phyloP scores from a whole-genome alignment of 2,888 invertebrate species.

The Phaonia tiefii region DNA sequence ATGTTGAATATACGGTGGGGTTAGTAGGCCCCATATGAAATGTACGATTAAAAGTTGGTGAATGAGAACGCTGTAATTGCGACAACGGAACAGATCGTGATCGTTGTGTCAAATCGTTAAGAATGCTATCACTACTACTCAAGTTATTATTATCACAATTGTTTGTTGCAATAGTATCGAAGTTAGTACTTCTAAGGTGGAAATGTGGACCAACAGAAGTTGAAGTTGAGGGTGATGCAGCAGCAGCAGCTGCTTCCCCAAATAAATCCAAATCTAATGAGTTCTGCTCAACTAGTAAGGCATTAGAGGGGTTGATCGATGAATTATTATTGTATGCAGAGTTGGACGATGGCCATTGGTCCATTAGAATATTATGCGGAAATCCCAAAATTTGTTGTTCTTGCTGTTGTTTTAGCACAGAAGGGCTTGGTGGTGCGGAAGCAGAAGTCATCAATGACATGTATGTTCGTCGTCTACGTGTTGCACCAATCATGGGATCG shows the following conservation, averaged over 20 bases:
- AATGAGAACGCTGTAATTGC: constrained; percentile 74
- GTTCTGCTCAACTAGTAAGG: constrained; percentile 74
- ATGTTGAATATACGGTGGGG: constrained; percentile 80
- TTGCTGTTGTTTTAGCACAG: constrained; percentile 74
- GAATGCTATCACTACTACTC: constrained; percentile 47
- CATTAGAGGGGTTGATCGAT: constrained; percentile 56
- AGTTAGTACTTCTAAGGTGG: neutral
- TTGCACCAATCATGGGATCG: constrained; percentile 79
- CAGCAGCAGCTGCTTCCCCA: constrained; percentile 67
- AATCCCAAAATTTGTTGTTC: constrained; percentile 64
- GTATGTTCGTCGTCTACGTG: constrained; percentile 74
- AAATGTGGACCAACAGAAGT: constrained; percentile 26
- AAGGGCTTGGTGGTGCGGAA: constrained; percentile 87
- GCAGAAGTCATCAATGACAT: constrained; percentile 76
- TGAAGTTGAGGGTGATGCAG: constrained; percentile 46
- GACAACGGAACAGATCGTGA: constrained; percentile 90
- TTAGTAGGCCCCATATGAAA: constrained; percentile 61
- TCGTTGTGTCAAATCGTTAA: constrained; percentile 78
- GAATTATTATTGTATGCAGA: constrained; percentile 52
- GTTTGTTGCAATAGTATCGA: constrained; percentile 13
- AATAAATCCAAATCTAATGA: constrained; percentile 77
- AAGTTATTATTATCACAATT: constrained; percentile 47
- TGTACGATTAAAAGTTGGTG: constrained; percentile 75
- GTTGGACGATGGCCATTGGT: constrained; percentile 55
- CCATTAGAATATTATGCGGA: constrained; percentile 54